Percentiles rank a stretch among this genome's conserved stretches.
Evolutionary conservation across 2,113 vertebrate genomes (phyloP).

Genomic region (Rhinolophus sinicus): DNA sequence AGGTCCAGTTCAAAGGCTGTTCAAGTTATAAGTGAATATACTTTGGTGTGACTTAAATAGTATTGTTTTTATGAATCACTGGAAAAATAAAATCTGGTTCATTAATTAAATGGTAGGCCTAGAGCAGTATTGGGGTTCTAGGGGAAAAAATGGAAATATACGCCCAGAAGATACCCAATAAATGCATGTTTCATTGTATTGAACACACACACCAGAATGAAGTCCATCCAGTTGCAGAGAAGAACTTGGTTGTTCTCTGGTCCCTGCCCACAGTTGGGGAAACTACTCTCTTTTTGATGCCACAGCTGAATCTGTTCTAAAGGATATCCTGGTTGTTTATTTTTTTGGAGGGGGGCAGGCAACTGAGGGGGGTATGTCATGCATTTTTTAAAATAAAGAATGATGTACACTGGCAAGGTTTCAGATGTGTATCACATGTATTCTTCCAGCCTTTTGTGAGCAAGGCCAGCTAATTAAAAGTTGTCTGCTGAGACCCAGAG

Average conservation of each 20-base stretch:
- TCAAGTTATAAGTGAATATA: not conserved
- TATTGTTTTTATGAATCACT: not conserved
- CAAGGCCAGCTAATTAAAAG: slow-evolving; percentile 72
- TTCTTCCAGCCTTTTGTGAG: slow-evolving; percentile 68
- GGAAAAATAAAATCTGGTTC: not conserved
- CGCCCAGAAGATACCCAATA: not conserved
- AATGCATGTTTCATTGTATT: not conserved
- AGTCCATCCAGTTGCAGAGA: not conserved
- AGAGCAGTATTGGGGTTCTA: not conserved
- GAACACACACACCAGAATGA: not conserved
- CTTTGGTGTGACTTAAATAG: not conserved
- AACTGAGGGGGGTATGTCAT: not conserved
- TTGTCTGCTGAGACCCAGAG: slow-evolving; percentile 19
- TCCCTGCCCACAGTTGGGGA: not conserved
- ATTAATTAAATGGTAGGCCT: not conserved
- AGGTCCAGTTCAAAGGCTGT: not conserved
- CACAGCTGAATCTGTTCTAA: not conserved
- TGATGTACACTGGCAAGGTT: slow-evolving; percentile 8
- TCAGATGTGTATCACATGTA: slow-evolving; percentile 60
- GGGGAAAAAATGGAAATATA: not conserved
- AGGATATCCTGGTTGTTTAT: not conserved
- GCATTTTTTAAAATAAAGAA: slow-evolving; percentile 35
- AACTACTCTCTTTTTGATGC: not conserved
- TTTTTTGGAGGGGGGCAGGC: not conserved
- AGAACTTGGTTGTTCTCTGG: not conserved